These are phyloP conservation scores for Pheucticus melanocephalus DNA, from an alignment of 2,113 vertebrate species.

Conservation along the genomic window DNA sequence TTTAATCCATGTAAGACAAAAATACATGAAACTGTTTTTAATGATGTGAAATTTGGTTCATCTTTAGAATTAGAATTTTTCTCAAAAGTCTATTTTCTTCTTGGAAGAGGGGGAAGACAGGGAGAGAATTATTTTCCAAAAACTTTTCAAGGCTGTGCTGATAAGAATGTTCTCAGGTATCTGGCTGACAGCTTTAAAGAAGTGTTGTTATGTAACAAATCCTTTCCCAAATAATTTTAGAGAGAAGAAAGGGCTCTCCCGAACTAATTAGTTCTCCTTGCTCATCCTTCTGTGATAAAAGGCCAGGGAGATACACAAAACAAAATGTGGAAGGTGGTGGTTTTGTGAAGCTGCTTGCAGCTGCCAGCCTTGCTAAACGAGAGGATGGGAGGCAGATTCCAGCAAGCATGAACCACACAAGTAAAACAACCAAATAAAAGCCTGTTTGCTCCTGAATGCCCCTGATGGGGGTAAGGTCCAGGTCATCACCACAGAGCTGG, in stretches of 20 bases:
- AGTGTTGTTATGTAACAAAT: background rate
- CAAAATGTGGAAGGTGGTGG: background rate
- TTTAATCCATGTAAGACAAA: background rate
- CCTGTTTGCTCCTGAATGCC: background rate
- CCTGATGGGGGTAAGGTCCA: background rate
- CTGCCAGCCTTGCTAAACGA: background rate
- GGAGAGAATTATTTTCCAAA: background rate
- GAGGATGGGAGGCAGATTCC: background rate
- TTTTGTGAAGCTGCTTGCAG: background rate
- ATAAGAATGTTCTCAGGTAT: background rate
- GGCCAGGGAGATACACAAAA: background rate
- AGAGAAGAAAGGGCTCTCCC: background rate
- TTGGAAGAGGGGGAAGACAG: background rate
- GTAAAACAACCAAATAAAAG: background rate
- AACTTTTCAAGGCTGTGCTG: background rate
- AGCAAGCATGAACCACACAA: background rate
- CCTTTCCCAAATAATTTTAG: background rate
- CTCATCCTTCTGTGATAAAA: background rate
- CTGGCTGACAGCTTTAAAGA: background rate
- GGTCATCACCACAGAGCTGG: accelerated
- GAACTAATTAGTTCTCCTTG: background rate
- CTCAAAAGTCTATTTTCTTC: background rate
- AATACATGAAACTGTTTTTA: background rate
- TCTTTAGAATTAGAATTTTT: background rate
- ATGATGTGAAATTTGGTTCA: background rate